Conservation (phyloP, 2,797 vertebrate genomes). For the Aviceda leuphotes region DNA sequence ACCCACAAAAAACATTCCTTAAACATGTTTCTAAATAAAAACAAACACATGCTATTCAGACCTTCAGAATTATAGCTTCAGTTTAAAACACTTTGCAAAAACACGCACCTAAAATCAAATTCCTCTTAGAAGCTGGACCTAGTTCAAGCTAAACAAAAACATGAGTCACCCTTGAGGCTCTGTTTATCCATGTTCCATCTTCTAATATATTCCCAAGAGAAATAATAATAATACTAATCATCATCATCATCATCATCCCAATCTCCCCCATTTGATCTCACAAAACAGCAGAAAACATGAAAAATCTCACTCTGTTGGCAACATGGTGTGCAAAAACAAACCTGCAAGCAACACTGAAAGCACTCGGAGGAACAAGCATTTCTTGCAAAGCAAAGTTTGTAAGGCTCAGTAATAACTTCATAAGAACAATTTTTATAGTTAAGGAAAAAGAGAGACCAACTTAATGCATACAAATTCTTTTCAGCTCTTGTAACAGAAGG, state of each 20-base stretch:
- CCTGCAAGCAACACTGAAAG: neutral
- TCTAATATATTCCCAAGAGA: constrained; percentile 32
- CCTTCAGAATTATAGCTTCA: neutral
- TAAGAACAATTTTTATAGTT: neutral
- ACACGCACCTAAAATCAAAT: constrained; percentile 34
- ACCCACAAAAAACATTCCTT: constrained; percentile 21
- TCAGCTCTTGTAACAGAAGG: neutral
- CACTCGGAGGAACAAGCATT: neutral
- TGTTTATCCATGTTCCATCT: constrained; percentile 32
- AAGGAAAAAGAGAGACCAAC: neutral
- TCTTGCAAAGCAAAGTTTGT: neutral
- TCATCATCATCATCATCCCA: neutral
- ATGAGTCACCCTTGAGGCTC: constrained; percentile 24
- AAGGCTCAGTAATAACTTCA: neutral
- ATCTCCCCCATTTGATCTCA: neutral
- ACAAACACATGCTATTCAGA: constrained; percentile 14
- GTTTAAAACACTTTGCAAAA: constrained; percentile 17
- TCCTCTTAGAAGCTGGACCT: constrained; percentile 18
- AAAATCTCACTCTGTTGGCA: neutral
- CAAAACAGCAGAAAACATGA: neutral
- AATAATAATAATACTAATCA: neutral
- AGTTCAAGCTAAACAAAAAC: constrained; percentile 60
- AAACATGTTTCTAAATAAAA: constrained; percentile 41
- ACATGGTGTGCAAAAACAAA: neutral
- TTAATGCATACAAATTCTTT: neutral